Base-by-base conservation (phyloP, 2,113 vertebrate species). In the Crotalus helleri region DNA sequence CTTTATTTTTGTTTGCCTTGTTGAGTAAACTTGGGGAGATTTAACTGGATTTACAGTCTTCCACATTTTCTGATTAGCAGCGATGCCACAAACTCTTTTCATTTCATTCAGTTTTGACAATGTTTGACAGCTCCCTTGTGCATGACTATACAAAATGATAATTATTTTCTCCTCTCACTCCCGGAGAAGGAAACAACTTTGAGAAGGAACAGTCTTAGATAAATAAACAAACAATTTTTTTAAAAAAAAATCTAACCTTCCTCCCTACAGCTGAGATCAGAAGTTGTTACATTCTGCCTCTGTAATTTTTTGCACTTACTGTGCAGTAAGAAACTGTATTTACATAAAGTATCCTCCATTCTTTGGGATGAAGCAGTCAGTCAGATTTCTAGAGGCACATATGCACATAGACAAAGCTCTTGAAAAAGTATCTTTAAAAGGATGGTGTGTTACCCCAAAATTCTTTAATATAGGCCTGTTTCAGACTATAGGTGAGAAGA, bases 1-100 rank as follows among this genome's bases (percentile, higher is more conserved):
- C 97, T 98, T 98, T 97, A 97, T 98, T 98, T 97, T 97, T 96
- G 97, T 93, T 97, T 98, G 96, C 95, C 91, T 96, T 97, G 96
- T 96, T 97, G 97, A 97, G 95, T 97, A 98, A 97, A 98, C 96
- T 95, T 96, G 94, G 95, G 95, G 90, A 53, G 97, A 96, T 94
- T 69, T 86, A 94, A 85, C 94, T 93, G 95, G 95, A 97, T 97
- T 97, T 97, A 96, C 95, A 96, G 95, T 95, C 93, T 81, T 93
- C 93, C 57, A 21, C 46, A 87, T 94, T 97, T 88, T 95, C 94
- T 93, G 88, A 61, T 93, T 87, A 87, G 74, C 91, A 92, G 91
- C 53, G 53, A 85, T 5, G 33, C 0, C 0, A 94, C 92, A 81
- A 95, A 87, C 55, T 94, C 94, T 92, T 93, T 95, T 69, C 94